These are phyloP conservation scores for Cydia amplana DNA, from an alignment of 1,140 invertebrate genomes.

Conservation along the genomic window DNA sequence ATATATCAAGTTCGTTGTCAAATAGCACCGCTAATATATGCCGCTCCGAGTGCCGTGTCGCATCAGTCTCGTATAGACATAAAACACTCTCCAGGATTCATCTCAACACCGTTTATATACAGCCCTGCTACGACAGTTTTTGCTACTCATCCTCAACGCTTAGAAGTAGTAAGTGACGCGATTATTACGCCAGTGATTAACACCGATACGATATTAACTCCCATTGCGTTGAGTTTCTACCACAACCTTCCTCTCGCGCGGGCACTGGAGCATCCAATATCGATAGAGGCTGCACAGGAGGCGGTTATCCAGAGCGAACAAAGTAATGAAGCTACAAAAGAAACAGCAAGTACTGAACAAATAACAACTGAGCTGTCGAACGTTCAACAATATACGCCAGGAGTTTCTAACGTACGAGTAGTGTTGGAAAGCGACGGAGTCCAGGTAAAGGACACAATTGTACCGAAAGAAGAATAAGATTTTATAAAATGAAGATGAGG, in stretches of 20 bases:
- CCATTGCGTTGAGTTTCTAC: slow-evolving; percentile 57
- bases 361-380: background rate
- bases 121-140: slow-evolving; percentile 47
- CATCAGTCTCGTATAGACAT: slow-evolving; percentile 68
- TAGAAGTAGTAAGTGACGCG: slow-evolving; percentile 40
- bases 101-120: slow-evolving; percentile 54
- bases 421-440: background rate
- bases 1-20: slow-evolving; percentile 45
- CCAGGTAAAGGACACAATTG: background rate
- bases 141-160: slow-evolving; percentile 40
- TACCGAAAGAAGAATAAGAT: slow-evolving; percentile 27
- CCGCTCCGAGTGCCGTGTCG: slow-evolving; percentile 65
- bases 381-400: background rate
- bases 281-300: slow-evolving; percentile 47
- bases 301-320: slow-evolving; percentile 15
- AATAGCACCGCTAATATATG: slow-evolving; percentile 56
- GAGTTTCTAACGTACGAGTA: background rate
- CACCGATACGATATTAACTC: slow-evolving; percentile 48
- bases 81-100: slow-evolving; percentile 48
- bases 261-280: slow-evolving; percentile 60
- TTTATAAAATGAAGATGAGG: background rate
- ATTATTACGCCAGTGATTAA: slow-evolving; percentile 46
- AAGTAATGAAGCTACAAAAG: slow-evolving; percentile 15
- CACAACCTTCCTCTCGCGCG: slow-evolving; percentile 60
- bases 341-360: slow-evolving; percentile 27